Percentiles rank a stretch among this genome's conserved stretches.
Conservation (phyloP, 2,113 vertebrate genomes). For the Melospiza melodia region DNA sequence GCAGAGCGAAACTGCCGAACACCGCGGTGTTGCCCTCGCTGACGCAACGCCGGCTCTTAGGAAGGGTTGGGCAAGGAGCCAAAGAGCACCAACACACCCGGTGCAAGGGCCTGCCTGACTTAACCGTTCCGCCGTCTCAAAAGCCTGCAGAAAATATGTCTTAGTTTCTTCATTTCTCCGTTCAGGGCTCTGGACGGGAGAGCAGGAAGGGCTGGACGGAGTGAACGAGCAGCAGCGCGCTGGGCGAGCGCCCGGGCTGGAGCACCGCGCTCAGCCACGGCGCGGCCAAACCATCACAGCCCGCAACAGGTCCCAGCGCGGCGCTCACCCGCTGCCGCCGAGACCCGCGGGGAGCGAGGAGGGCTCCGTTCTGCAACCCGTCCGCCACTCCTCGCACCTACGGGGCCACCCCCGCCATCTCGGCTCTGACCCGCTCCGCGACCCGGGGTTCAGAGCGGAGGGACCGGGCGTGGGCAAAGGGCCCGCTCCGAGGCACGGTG, state of each 20-base stretch:
- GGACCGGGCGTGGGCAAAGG: too few relatives aligned
- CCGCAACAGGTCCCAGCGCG: slow-evolving; percentile 22
- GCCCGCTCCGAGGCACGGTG: neutral
- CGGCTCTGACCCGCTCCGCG: neutral
- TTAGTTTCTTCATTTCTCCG: neutral
- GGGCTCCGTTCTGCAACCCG: neutral
- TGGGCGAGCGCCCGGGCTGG: neutral
- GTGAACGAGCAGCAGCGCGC: neutral
- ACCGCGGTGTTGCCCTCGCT: neutral
- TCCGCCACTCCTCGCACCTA: neutral
- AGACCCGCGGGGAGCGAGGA: neutral
- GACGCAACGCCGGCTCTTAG: neutral
- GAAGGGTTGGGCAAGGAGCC: neutral
- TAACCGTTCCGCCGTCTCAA: neutral
- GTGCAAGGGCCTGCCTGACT: neutral
- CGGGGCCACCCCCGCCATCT: neutral
- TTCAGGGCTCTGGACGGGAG: neutral
- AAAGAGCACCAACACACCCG: neutral
- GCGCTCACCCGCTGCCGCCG: neutral
- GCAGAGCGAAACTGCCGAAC: neutral
- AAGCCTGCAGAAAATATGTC: too few relatives aligned
- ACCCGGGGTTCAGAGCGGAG: neutral
- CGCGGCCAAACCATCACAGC: neutral
- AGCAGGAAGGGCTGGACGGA: neutral
- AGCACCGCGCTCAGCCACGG: neutral